Base-by-base conservation (phyloP, 2,113 vertebrate genomes). In the Oostethus manadensis region DNA sequence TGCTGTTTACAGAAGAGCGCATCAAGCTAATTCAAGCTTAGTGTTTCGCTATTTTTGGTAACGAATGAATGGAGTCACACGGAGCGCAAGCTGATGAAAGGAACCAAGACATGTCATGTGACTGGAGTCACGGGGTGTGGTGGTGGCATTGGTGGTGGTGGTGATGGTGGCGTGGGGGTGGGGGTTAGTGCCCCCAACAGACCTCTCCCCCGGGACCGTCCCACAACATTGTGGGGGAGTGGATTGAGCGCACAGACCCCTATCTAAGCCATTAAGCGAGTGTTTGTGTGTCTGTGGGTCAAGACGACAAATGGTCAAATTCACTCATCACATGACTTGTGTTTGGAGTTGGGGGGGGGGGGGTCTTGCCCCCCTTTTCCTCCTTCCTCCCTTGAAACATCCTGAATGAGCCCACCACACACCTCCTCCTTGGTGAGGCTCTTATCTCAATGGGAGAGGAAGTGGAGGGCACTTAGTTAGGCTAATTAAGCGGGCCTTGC, bases 281-380 rank as follows among this genome's bases (percentile, higher is more conserved):
- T 70, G 69, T 64, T 60, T 70, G 46, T 60, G 64, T 67, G 68
- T 81, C 76, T 58, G 60, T 61, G 26, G 68, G 68, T 45, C 73
- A 21, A 14, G 54, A 70, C 78, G 85, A 87, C 86, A 91, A 90
- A 90, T 86, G 86, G 85, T 65, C 49, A 79, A 87, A 89, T 85
- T 88, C 85, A 87, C 84, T 89, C 86, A 88, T 79, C 83, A 77
- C 83, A 82, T 85, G 79, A 80, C 78, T 72, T 40, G 58, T 22
- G 67, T 82, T 82, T 69, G 43, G 67, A 60, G 63, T 64, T 55
- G 57, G 68, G 70, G 14, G 16, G 29, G 48, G 64, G 60, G 58
- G 10, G 8, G 70, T 73, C 68, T 50, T 57, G 67, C 46, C 69
- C 58, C 44, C 40, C 51, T 38, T 43, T 60, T 35, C 51, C 54